Base-by-base conservation (phyloP, 2,797 vertebrate genomes). In the Choloepus didactylus region DNA sequence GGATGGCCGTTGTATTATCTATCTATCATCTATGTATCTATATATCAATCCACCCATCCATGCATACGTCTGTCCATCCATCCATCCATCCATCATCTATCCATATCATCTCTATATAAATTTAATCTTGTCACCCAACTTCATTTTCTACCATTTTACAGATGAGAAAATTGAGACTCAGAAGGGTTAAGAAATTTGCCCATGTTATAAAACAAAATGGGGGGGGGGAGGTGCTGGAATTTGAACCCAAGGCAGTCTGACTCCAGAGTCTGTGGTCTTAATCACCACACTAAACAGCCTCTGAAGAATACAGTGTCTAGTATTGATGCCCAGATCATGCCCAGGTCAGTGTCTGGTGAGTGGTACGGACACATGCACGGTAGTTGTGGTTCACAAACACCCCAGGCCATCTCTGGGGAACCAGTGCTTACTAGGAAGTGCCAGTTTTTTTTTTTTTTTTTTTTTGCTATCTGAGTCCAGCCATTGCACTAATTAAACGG, bases 151-250 rank as follows among this genome's bases (percentile, higher is more conserved):
- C 35, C 66, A 31, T 94, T 89, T 85, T 69, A 69, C 2, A 85
- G 41, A 92, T 86, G n/a, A 76, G 76, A 77, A 92, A 85, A 9
- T 6, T 16, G 23, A 93, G 38, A 38, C 49, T 91, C 35, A 93
- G 75, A 73, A 80, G 44, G 41, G 38, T 54, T 79, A 79, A 54
- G n/a, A 77, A 73, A 35, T 69, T 77, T 64, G 41, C n/a, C 7
- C 16, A 54, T 51, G 75, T 86, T 44, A 86, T 29, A 93, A 62
- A 69, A 59, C 38, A 4, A 38, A 89, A 62, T 93, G n/a, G 72
- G 51, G 27, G 21, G 29, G 62, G 12, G 27, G 35, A 44, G 12
- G 38, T 35, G 1, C 56, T 46, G 21, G 38, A 59, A 35, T 83
- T 35, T 15, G 38, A 79, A 59, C 15, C 25, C 16, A 62, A 4